These are phyloP conservation scores for Trichonephila inaurata DNA, from an alignment of 1,140 invertebrate genomes.

Conservation along the genomic window DNA sequence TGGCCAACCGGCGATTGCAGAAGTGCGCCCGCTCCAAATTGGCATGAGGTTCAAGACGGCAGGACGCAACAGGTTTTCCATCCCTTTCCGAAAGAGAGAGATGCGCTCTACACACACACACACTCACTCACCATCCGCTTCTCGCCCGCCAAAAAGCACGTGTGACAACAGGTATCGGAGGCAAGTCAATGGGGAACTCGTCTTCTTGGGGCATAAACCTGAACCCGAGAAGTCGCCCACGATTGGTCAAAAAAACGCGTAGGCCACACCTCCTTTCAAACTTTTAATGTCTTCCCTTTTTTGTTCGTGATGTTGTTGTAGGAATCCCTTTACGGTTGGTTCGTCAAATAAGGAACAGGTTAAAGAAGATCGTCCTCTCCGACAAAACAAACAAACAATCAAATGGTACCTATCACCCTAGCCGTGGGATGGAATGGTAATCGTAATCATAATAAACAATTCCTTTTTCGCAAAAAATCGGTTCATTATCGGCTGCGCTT, in stretches of 20 bases:
- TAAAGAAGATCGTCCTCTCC: not conserved
- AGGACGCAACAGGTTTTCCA: constrained; percentile 64
- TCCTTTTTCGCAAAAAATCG: not conserved
- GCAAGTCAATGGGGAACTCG: constrained; percentile 13
- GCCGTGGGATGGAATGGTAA: not conserved
- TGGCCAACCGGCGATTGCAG: constrained; percentile 11
- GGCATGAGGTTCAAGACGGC: constrained; percentile 18
- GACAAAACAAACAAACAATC: constrained; percentile 17
- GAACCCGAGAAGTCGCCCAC: constrained; percentile 45
- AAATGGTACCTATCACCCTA: not conserved
- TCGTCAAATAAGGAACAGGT: constrained; percentile 70
- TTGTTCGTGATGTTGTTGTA: constrained; percentile 55
- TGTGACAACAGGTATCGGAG: constrained; percentile 56
- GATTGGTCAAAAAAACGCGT: constrained; percentile 63
- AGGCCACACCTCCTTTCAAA: constrained; percentile 70
- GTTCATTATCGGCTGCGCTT: not conserved
- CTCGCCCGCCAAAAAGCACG: constrained; percentile 57
- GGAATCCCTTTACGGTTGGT: constrained; percentile 18
- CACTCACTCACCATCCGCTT: not conserved
- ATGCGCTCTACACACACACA: not conserved
- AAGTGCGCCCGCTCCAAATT: constrained; percentile 27
- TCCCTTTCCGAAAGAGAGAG: constrained; percentile 9
- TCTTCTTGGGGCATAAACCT: constrained; percentile 64
- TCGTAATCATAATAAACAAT: constrained; percentile 24
- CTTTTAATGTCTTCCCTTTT: constrained; percentile 72